Evolutionary conservation across 2,113 vertebrate species (phyloP), one percentile per base, ranked within the genome.

Genomic region (Eulacestoma nigropectus): DNA sequence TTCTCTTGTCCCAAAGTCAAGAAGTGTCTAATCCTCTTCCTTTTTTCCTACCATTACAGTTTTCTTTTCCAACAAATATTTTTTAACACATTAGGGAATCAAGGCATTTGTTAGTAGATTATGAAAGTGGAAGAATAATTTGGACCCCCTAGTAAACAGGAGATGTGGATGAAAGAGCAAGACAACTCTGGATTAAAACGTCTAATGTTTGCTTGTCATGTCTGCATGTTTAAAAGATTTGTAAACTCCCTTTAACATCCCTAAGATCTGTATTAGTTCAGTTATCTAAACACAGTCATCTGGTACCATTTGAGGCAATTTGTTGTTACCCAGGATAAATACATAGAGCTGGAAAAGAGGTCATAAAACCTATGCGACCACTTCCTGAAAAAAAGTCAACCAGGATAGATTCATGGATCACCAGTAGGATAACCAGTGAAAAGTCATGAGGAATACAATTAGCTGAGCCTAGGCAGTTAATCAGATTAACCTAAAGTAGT

Each of bases 11-110:
- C 20, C 18, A 47, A 33, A 30, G 33, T 19, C 1, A 7, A 78
- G 17, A 76, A 68, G 0, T 18, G 6, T 46, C 18, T 68, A n/a
- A 10, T 1, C 2, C 8, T 91, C 4, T 3, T 78, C 5, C 4
- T 41, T 77, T 87, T 57, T 21, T 26, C 26, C 14, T 70, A 11
- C 4, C 7, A 13, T 69, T 47, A 16, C 5, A 57, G 3, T 52
- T 89, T 7, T 69, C 3, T 84, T 81, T 81, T 39, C 14, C 13
- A 27, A 6, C 11, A 1, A 72, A 63, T 73, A 73, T 50, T 42
- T 85, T 80, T 46, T 75, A 83, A 33, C 33, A 55, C 10, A 26
- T 7, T 33, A 65, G 11, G 7, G 8, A 87, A 39, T 11, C 20
- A 88, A 72, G 4, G 2, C 7, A 44, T 79, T 84, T 82, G 1